Evolutionary conservation across 2,888 invertebrate genomes (phyloP).

Genomic region (Agriotes lineatus): DNA sequence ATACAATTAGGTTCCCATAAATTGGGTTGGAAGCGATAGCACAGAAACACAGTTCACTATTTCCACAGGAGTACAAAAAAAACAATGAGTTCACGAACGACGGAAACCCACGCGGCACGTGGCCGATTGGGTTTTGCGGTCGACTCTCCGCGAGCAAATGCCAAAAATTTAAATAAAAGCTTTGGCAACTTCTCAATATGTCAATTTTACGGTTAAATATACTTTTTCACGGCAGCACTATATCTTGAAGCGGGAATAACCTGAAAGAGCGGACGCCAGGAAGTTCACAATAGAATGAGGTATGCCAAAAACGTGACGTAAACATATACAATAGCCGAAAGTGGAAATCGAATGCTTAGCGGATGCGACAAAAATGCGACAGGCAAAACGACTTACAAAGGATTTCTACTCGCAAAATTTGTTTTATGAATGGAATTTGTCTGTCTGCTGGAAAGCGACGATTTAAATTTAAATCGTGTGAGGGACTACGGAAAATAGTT

Average conservation of each 20-base stretch:
- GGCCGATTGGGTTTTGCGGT: conserved; percentile 5
- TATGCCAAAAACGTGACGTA: neutral
- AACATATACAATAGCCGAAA: neutral
- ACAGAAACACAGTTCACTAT: neutral
- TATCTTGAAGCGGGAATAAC: conserved; percentile 8
- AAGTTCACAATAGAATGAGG: conserved; percentile 20
- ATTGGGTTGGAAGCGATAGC: too few relatives aligned
- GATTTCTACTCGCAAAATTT: too few relatives aligned
- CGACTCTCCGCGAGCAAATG: neutral
- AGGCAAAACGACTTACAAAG: neutral
- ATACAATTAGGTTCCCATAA: too few relatives aligned
- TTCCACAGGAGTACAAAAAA: neutral
- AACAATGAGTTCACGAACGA: neutral
- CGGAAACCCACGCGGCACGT: conserved; percentile 6
- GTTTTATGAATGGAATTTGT: too few relatives aligned
- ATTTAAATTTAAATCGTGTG: too few relatives aligned
- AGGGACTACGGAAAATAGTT: too few relatives aligned
- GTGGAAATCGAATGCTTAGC: neutral
- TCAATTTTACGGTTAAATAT: conserved; percentile 18
- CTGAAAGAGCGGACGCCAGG: conserved; percentile 12
- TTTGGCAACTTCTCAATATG: conserved; percentile 11
- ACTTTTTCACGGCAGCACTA: neutral
- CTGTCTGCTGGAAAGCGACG: too few relatives aligned
- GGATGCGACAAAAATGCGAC: neutral
- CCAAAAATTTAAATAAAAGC: conserved; percentile 17